Base-by-base conservation (phyloP, 2,888 invertebrate genomes). In the Lomographa bimaculata region DNA sequence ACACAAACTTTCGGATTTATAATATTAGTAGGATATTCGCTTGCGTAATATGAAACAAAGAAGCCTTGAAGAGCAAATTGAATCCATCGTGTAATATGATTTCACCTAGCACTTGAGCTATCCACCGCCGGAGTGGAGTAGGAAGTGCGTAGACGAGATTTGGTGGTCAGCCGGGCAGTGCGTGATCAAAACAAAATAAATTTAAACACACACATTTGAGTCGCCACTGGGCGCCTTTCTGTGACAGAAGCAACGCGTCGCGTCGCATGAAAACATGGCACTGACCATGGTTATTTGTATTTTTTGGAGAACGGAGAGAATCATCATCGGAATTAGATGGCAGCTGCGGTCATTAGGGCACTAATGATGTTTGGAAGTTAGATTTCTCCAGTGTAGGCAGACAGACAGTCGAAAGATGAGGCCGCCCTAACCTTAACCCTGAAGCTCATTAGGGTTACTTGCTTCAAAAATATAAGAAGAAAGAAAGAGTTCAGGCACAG, bases 171-270 rank as follows among this genome's bases (percentile, higher is more conserved):
- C 54, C 66, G 45, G 54, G 48, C 55, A 50, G 48, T 58, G 73
- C 79, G 79, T 81, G 82, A 70, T 65, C 64, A 56, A 54, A 64
- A 64, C 68, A 75, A 74, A 49, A 48, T 44, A 50, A 46, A 81
- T 80, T 79, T 75, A 74, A 75, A 70, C 66, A 57, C 40, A 49
- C 50, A 49, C 43, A 46, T 60, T 58, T 57, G 55, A 58, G 65
- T 60, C 62, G 64, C 60, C 67, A 57, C 57, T 60, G 57, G 52
- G 56, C 53, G 54, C 26, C 49, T 49, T 39, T 46, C 27, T 25
- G 26, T 38, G 45, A 40, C 32, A 43, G 40, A 33, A 3, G 14
- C n/a, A n/a, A n/a, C n/a, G n/a, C n/a, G n/a, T n/a, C n/a, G 4
- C 30, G 36, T 40, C 42, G 40, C 28, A 24, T 39, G 21, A 36